Conservation (phyloP, 2,797 vertebrate species). For the Emys orbicularis region DNA sequence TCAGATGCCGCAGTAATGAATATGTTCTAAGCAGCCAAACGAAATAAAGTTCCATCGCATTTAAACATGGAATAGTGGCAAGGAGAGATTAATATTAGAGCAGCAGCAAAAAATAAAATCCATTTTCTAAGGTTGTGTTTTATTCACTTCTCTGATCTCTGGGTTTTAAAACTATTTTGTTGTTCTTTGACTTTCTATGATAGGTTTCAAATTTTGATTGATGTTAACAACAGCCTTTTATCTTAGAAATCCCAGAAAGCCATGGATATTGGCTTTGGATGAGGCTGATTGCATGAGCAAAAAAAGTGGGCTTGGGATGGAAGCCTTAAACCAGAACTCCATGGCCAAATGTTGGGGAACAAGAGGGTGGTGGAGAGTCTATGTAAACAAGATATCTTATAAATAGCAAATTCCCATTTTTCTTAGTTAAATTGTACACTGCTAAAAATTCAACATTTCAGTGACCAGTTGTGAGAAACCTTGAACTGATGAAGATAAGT, state of each 20-base stretch:
- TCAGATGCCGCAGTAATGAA: neutral
- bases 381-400: neutral
- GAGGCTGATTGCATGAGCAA: neutral
- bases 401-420: neutral
- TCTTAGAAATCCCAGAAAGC: neutral
- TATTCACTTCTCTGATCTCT: neutral
- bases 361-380: neutral
- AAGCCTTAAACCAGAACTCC: neutral
- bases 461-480: neutral
- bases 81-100: neutral
- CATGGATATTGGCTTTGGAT: neutral
- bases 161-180: neutral
- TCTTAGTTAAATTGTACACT: neutral
- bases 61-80: neutral
- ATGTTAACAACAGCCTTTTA: neutral
- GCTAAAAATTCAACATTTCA: neutral
- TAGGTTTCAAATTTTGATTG: neutral
- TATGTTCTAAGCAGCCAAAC: neutral
- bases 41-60: neutral
- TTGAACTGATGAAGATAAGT: neutral
- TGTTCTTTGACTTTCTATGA: neutral
- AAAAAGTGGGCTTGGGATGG: neutral
- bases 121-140: neutral
- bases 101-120: neutral
- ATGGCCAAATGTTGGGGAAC: neutral